Evolutionary conservation across 2,797 vertebrate genomes (phyloP).

Genomic region (Uromys caudimaculatus): DNA sequence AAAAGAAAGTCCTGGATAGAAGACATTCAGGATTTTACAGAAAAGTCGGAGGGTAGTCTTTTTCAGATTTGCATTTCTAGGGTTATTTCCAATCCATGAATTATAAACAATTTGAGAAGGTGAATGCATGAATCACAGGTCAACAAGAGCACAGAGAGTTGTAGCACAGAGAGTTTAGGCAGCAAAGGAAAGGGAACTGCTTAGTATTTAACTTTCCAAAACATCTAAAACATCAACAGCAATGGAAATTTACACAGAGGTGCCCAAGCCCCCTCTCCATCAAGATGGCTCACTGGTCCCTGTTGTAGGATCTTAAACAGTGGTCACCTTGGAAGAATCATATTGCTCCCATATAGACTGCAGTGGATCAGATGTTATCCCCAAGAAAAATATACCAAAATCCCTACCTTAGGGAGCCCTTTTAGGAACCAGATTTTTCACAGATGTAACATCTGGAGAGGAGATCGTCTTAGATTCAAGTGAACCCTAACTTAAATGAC

Average conservation of each 20-base stretch:
- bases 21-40: neutral
- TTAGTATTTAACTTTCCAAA: neutral
- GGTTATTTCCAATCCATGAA: neutral
- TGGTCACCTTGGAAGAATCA: neutral
- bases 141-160: neutral
- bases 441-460: neutral
- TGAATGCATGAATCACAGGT: neutral
- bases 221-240: neutral
- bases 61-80: neutral
- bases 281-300: neutral
- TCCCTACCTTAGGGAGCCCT: neutral
- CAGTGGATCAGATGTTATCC: neutral
- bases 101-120: conserved; percentile 1
- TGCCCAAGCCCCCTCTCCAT: neutral
- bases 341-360: neutral
- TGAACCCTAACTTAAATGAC: neutral
- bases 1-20: neutral
- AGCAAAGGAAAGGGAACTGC: neutral
- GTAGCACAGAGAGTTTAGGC: neutral
- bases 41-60: neutral
- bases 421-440: neutral
- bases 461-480: neutral
- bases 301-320: neutral
- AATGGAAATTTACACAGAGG: neutral
- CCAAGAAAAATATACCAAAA: neutral